Conservation (phyloP, 2,113 vertebrate genomes). For the Peucedramus taeniatus region DNA sequence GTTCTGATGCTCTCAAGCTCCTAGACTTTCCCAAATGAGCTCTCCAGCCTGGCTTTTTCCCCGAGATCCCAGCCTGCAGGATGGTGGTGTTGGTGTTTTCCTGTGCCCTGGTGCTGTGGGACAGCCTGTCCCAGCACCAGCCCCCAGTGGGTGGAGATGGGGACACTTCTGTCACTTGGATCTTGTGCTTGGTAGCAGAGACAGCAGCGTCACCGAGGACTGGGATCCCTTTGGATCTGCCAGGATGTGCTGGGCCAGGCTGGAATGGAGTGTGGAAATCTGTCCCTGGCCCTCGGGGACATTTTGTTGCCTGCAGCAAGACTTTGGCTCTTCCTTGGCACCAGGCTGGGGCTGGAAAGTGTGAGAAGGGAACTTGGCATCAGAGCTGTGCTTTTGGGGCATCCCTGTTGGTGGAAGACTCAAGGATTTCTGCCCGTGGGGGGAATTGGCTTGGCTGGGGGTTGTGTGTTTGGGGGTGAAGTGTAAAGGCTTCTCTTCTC, state of each 20-base stretch:
- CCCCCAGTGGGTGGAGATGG: background rate
- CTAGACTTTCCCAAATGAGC: background rate
- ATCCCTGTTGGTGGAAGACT: rapidly evolving
- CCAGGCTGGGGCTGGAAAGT: background rate
- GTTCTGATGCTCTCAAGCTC: background rate
- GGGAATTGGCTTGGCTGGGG: background rate
- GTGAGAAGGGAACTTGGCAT: background rate
- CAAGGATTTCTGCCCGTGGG: background rate
- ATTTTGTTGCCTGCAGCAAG: background rate
- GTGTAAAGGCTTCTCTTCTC: background rate
- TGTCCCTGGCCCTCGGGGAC: rapidly evolving
- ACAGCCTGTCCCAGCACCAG: background rate
- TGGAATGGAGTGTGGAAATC: background rate
- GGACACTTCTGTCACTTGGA: background rate
- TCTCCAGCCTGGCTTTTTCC: background rate
- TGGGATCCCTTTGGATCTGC: background rate
- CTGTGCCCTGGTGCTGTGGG: background rate
- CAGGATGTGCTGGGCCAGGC: background rate
- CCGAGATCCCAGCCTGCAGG: background rate
- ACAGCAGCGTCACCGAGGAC: rapidly evolving
- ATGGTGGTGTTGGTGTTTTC: background rate
- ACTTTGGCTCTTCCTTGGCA: background rate
- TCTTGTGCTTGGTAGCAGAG: background rate
- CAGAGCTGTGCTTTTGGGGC: background rate
- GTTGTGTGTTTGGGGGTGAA: background rate